Evolutionary conservation across 2,113 vertebrate species (phyloP).

Genomic region (Pseudopodoces humilis): DNA sequence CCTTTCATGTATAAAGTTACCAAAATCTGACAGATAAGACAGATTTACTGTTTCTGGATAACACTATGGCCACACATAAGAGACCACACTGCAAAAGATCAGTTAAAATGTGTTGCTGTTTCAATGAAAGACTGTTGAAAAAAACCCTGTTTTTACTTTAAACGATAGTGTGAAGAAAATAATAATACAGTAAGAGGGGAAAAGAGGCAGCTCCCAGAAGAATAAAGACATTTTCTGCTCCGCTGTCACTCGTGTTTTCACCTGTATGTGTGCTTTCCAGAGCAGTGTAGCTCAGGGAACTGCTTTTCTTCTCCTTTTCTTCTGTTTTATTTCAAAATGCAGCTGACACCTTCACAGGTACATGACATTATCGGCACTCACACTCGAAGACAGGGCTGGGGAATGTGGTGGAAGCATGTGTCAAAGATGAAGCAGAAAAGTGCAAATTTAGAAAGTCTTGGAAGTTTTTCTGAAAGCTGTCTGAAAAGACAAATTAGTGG

Average conservation of each 20-base stretch:
- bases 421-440: neutral
- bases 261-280: neutral
- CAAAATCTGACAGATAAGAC: constrained; percentile 36
- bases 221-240: neutral
- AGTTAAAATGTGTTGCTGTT: neutral
- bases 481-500: neutral
- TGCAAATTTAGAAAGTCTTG: neutral
- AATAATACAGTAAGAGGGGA: neutral
- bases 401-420: neutral
- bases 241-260: neutral
- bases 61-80: neutral
- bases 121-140: neutral
- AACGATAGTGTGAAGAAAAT: neutral
- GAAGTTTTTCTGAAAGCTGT: neutral
- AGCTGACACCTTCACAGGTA: neutral
- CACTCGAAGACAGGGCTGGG: neutral
- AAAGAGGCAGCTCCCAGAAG: neutral
- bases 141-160: neutral
- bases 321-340: neutral
- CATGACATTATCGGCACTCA: neutral
- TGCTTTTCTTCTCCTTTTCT: neutral
- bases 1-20: constrained; percentile 56
- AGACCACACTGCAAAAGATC: neutral
- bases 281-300: neutral
- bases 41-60: constrained; percentile 14